Conservation (phyloP, 2,113 vertebrate species). For the human region GRCh38 chr4:160757001-160757500, state of each 20-base stretch:
- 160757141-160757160: background rate
- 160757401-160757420: background rate
- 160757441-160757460: background rate
- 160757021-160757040: background rate
- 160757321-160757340: background rate
- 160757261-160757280: background rate
- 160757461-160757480: background rate
- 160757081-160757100: background rate
- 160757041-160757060: background rate
- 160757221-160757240: background rate
- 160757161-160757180: background rate
- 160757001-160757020: background rate
- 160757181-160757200: background rate
- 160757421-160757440: background rate
- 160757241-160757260: background rate
- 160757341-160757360: background rate
- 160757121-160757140: background rate
- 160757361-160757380: background rate
- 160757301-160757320: background rate
- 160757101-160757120: background rate
- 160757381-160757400: background rate
- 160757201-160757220: background rate
- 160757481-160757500: background rate
- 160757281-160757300: background rate
- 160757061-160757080: background rate